A percentile compares a stretch with the other conserved stretches of the same genome.
Conservation (phyloP, 2,888 invertebrate genomes). For the Prosopocoilus inquinatus region DNA sequence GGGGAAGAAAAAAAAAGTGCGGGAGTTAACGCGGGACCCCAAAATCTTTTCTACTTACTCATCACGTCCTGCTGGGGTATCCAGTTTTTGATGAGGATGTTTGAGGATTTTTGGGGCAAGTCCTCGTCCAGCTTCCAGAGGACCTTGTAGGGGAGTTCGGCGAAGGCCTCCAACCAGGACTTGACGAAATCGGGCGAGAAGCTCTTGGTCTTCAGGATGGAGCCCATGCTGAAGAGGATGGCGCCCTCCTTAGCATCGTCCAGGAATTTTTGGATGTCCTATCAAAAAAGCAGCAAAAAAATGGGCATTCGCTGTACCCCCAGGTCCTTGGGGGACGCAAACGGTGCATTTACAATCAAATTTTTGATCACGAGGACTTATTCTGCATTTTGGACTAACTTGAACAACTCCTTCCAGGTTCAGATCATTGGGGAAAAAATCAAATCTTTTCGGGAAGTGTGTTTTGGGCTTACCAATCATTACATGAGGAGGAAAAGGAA, state of each 20-base stretch:
- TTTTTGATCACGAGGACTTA: too few species aligned
- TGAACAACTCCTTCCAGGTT: too few species aligned
- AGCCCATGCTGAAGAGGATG: conserved; percentile 50
- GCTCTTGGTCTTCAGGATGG: conserved; percentile 42
- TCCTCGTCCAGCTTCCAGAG: conserved; percentile 51
- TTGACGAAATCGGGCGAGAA: conserved; percentile 39
- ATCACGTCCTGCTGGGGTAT: conserved; percentile 48
- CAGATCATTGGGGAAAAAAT: too few species aligned
- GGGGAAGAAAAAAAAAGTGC: conserved; percentile 3
- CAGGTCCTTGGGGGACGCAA: too few species aligned
- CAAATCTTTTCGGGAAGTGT: too few species aligned
- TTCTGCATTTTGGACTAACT: too few species aligned
- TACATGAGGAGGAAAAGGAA: too few species aligned
- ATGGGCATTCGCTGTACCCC: neutral
- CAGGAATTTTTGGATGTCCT: conserved; percentile 44
- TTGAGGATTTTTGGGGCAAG: conserved; percentile 38
- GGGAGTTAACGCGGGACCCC: neutral
- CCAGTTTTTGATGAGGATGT: conserved; percentile 49
- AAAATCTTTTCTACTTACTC: conserved; percentile 29
- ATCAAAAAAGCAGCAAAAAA: neutral
- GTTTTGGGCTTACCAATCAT: too few species aligned
- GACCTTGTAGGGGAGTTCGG: conserved; percentile 47
- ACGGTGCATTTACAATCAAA: too few species aligned
- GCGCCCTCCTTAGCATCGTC: conserved; percentile 44
- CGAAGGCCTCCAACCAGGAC: conserved; percentile 42